A percentile compares a stretch with the other conserved stretches of the same genome.
Conservation (phyloP, 2,797 vertebrate species). For the Bradypus variegatus region DNA sequence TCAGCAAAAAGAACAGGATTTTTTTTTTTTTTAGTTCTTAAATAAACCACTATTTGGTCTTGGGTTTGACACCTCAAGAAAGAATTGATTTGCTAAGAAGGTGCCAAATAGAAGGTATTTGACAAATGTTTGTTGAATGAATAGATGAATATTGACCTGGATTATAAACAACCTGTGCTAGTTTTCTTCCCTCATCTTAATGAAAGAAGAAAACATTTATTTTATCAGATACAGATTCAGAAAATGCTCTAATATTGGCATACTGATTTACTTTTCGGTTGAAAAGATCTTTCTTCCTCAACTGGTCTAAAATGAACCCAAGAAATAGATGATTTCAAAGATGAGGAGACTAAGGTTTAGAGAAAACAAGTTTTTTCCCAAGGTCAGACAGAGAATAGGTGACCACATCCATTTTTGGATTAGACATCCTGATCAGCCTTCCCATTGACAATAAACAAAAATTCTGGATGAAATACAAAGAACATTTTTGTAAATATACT, state of each 20-base stretch:
- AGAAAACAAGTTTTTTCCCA: neutral
- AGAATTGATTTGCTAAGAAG: neutral
- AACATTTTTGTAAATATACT: neutral
- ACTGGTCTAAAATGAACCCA: neutral
- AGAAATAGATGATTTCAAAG: neutral
- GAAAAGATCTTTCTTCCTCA: neutral
- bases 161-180: neutral
- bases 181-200: neutral
- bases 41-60: constrained; percentile 8
- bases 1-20: neutral
- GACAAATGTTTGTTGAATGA: neutral
- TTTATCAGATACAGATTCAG: neutral
- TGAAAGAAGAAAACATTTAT: neutral
- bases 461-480: neutral
- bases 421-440: neutral
- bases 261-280: neutral
- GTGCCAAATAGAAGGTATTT: neutral
- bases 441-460: neutral
- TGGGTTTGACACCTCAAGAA: neutral
- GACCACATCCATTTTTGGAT: neutral
- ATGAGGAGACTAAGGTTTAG: neutral
- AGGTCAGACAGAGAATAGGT: neutral
- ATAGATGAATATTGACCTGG: neutral
- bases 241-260: neutral
- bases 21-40: neutral